These are phyloP conservation scores for Formica selysi DNA, from an alignment of 1,140 invertebrate species.

Conservation along the genomic window DNA sequence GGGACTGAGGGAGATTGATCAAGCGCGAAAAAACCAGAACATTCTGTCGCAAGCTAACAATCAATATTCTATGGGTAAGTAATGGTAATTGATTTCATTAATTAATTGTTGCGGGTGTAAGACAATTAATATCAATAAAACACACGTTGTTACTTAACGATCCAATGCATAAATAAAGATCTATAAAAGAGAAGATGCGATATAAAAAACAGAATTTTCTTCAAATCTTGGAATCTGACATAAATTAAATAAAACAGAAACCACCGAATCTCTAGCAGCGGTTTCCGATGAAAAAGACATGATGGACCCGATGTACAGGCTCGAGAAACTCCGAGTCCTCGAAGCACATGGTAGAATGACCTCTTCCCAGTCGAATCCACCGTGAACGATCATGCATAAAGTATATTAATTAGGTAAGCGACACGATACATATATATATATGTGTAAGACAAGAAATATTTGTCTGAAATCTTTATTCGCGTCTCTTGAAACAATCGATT, in stretches of 20 bases:
- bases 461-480: conserved; percentile 34
- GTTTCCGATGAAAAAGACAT: conserved; percentile 79
- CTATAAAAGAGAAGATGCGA: background rate
- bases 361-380: conserved; percentile 79
- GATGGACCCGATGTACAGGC: conserved; percentile 83
- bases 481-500: conserved; percentile 26
- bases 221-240: background rate
- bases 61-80: conserved; percentile 79
- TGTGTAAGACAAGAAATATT: conserved; percentile 26
- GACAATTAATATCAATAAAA: conserved; percentile 26
- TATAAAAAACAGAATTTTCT: background rate
- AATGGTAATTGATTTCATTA: background rate
- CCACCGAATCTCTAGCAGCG: conserved; percentile 63
- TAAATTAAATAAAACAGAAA: conserved; percentile 63
- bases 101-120: background rate
- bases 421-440: conserved; percentile 49
- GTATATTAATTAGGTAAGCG: conserved; percentile 91
- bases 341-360: conserved; percentile 81
- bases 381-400: conserved; percentile 87
- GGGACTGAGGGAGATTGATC: conserved; percentile 93
- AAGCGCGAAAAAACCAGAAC: conserved; percentile 86
- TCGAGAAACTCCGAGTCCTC: conserved; percentile 83
- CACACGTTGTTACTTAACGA: background rate
- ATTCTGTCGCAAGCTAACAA: conserved; percentile 79
- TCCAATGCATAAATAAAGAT: background rate